Evolutionary conservation across 2,797 vertebrate genomes (phyloP), one percentile per base, ranked within the genome.

Genomic region (Telmatherina bonti): DNA sequence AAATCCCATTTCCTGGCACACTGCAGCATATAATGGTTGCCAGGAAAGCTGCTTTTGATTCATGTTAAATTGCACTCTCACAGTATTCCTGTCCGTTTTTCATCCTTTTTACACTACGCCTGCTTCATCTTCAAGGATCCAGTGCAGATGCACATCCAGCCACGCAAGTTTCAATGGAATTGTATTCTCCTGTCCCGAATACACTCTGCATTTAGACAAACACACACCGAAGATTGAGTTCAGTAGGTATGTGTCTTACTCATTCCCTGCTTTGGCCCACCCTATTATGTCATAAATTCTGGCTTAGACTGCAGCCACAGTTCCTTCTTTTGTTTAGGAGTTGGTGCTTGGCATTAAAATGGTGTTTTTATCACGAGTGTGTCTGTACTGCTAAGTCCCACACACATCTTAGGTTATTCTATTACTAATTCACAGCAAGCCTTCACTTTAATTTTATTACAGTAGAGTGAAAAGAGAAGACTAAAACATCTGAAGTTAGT

Each of bases 1-100:
- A 87, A 91, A 92, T 79, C 76, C 85, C 67, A 91, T 93, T 93
- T 94, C 92, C 92, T 93, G 92, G 91, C 92, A 92, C 86, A 76
- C 83, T 7, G 72, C 66, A 83, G 84, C 72, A 11, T 33, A 70
- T 72, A 87, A 78, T 67, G 13, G 62, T 80, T 89, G 92, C 93
- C 93, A 93, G 91, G 86, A 94, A 93, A 93, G 91, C 92, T 93
- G 90, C 87, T 91, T 94, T 92, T 90, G 90, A 92, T 93, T 93
- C 90, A 88, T 93, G 90, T 82, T 92, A 92, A 93, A 93, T 93
- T 92, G 86, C 91, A 88, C 87, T 79, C 86, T 91, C 87, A 88
- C 84, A 88, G 85, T 88, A 87, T 89, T 89, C 79, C 89, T 82
- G 84, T 85, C 79, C 75, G 60, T 84, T 93, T 88, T 91, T 91